phyloP scores from a whole-genome alignment of 2,888 invertebrate species.

The Rhagophthalmus giganteus region DNA sequence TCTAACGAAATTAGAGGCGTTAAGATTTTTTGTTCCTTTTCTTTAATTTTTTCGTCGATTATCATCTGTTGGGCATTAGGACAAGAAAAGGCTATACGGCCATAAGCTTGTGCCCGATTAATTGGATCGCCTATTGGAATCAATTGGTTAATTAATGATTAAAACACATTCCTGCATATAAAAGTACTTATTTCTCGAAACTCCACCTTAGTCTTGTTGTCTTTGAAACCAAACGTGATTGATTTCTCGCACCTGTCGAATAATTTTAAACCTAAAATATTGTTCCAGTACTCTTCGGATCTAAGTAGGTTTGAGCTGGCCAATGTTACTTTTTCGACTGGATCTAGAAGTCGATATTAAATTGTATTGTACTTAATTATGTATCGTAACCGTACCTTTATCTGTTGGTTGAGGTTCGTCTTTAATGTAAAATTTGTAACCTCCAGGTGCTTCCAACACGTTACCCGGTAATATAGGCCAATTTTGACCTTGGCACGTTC shows the following conservation, averaged over 20 bases:
- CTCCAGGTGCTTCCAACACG: conserved; percentile 84
- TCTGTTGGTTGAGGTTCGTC: conserved; percentile 70
- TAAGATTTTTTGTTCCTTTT: conserved; percentile 73
- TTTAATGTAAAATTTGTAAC: conserved; percentile 83
- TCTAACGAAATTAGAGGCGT: conserved; percentile 90
- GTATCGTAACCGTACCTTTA: conserved; percentile 58
- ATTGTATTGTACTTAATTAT: background rate
- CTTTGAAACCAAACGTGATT: conserved; percentile 70
- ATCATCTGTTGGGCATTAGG: conserved; percentile 75
- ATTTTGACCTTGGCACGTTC: conserved; percentile 70
- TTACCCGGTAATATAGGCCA: conserved; percentile 73
- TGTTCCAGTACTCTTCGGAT: conserved; percentile 84
- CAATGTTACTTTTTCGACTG: conserved; percentile 77
- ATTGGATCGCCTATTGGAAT: conserved; percentile 63
- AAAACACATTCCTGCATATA: background rate
- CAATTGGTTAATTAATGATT: background rate
- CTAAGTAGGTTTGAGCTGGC: conserved; percentile 74
- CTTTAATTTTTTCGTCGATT: conserved; percentile 74
- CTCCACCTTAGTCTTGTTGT: conserved; percentile 76
- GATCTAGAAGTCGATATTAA: conserved; percentile 61
- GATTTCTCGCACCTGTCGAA: conserved; percentile 65
- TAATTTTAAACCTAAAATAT: conserved; percentile 73
- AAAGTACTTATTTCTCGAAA: conserved; percentile 70
- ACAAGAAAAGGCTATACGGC: conserved; percentile 92
- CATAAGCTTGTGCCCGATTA: conserved; percentile 87